phyloP scores from a whole-genome alignment of 2,113 vertebrate species.

The Oreotrochilus melanogaster region DNA sequence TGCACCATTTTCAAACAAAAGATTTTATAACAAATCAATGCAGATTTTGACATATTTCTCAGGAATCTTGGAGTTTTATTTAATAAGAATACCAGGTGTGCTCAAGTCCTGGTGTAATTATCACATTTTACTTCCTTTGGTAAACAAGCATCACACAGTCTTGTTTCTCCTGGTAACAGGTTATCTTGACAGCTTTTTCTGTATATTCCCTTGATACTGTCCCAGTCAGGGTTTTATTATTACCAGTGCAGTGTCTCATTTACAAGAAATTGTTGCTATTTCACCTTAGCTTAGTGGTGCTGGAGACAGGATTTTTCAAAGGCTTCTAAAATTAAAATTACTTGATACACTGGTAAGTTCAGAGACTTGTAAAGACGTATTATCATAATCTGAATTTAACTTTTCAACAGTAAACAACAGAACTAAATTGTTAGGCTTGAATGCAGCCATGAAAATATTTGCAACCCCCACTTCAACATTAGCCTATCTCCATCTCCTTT shows the following conservation, averaged over 20 bases:
- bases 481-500: not conserved
- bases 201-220: not conserved
- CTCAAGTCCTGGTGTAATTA: not conserved
- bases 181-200: not conserved
- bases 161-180: not conserved
- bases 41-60: not conserved
- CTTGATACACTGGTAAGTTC: not conserved
- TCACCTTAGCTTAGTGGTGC: not conserved
- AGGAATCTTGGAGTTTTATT: not conserved
- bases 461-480: not conserved
- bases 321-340: not conserved
- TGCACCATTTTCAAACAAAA: not conserved
- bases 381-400: not conserved
- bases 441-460: not conserved
- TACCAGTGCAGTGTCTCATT: not conserved
- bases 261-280: slow-evolving; percentile 7
- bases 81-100: not conserved
- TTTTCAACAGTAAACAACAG: not conserved
- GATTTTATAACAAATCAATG: not conserved
- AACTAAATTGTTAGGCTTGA: not conserved
- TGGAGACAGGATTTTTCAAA: not conserved
- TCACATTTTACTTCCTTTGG: not conserved
- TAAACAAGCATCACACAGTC: not conserved
- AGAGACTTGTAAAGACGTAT: not conserved
- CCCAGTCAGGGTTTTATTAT: not conserved